phyloP scores from a whole-genome alignment of 2,113 vertebrate genomes.

The Xiphorhynchus elegans region DNA sequence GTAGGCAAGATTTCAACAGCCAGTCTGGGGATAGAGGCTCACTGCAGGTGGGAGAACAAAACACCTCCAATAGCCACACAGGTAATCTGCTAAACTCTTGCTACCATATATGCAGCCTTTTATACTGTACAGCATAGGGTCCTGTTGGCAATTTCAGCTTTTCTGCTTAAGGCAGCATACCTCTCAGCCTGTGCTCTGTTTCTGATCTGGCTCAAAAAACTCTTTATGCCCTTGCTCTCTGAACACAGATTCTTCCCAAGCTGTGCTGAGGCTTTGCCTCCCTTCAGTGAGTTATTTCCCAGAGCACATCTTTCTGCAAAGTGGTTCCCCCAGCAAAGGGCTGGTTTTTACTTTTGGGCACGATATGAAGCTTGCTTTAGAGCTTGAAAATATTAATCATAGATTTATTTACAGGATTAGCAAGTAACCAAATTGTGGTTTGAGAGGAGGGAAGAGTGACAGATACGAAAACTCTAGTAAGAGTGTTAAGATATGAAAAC shows the following conservation, averaged over 20 bases:
- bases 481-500: neutral
- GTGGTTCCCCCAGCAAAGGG: neutral
- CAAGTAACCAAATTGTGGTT: neutral
- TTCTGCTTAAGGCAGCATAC: neutral
- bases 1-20: neutral
- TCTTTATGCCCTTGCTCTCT: neutral
- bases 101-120: neutral
- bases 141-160: neutral
- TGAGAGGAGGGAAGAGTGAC: accelerated
- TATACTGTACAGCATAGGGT: neutral
- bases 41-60: neutral
- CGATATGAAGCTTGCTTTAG: neutral
- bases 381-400: neutral
- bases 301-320: neutral
- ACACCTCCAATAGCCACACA: neutral
- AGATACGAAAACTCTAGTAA: neutral
- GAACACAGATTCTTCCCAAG: neutral
- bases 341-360: neutral
- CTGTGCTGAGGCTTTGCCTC: neutral
- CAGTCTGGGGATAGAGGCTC: neutral
- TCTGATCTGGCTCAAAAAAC: neutral
- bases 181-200: neutral
- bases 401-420: neutral
- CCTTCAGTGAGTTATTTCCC: neutral
- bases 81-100: neutral